Evolutionary conservation across 2,113 vertebrate species (phyloP), one percentile per base, ranked within the genome.

Genomic region (Tupaia chinensis): DNA sequence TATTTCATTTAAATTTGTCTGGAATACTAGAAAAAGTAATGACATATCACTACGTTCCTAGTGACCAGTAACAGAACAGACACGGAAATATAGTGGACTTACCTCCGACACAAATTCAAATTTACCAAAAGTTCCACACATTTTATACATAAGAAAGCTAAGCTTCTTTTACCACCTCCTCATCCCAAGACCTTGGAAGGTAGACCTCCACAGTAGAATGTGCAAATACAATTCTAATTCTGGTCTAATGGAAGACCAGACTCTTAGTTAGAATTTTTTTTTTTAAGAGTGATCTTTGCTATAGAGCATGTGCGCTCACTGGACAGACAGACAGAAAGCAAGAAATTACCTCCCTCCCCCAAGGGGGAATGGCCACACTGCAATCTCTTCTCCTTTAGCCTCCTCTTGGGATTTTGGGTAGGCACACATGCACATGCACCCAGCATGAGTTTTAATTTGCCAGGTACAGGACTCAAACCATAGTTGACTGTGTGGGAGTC

Each of bases 1-100:
- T 19, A 84, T 92, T 93, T 27, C 20, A 94, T 58, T 94, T 85
- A 93, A 90, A 93, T 56, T 53, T 93, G 78, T 34, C 44, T 72
- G 23, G 22, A 90, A 23, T 94, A 76, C 25, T 74, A 94, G 27
- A 79, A 93, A 22, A 68, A 95, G 69, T 86, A 34, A 87, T n/a
- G 54, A 70, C 22, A 89, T 23, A 15, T 81, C 84, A 68, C n/a
- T 87, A 85, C 60, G 73, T 69, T 82, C 34, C 72, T 65, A 56
- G 73, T 32, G 65, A 91, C 85, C 85, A 94, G 84, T 91, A 94
- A 83, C 4, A 72, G 68, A 78, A 93, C 6, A 91, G 60, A 32
- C 54, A 7, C 58, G 25, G 16, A 74, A 84, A 85, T 63, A 89
- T 34, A 72, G 2, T 70, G 25, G 34, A 68, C n/a, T 78, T 74